Percentiles rank a stretch among this genome's conserved stretches.
phyloP scores from a whole-genome alignment of 2,888 invertebrate species.

The Amiota communis region DNA sequence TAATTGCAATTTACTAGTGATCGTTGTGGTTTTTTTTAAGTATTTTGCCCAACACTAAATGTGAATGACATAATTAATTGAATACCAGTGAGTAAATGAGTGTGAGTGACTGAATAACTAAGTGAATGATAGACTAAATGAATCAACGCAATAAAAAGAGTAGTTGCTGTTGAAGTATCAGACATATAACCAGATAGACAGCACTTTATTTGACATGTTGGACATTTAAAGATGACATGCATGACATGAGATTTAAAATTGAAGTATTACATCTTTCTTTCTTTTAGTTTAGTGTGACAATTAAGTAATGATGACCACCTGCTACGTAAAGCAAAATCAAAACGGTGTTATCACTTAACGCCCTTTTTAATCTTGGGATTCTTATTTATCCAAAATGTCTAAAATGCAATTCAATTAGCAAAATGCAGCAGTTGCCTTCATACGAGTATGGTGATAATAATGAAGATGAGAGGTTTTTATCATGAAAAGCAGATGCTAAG shows the following conservation, averaged over 20 bases:
- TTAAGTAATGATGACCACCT: conserved; percentile 22
- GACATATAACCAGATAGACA: not conserved
- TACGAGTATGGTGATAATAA: too few relatives aligned
- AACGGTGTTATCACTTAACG: conserved; percentile 28
- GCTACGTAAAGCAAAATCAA: not conserved
- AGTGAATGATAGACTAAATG: not conserved
- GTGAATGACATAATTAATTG: conserved; percentile 71
- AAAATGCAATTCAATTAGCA: conserved; percentile 50
- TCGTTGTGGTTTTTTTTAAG: not conserved
- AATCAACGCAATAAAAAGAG: not conserved
- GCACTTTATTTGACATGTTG: conserved; percentile 61
- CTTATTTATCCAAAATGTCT: not conserved
- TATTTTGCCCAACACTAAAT: conserved; percentile 44
- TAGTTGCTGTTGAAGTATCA: too few relatives aligned
- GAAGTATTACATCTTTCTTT: conserved; percentile 6
- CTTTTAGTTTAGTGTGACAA: not conserved
- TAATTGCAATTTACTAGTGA: conserved; percentile 56
- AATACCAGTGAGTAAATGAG: too few relatives aligned
- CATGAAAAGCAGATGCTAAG: conserved; percentile 52
- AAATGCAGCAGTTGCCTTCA: conserved; percentile 41
- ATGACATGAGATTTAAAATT: conserved; percentile 38
- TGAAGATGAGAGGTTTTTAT: conserved; percentile 20
- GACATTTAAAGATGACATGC: conserved; percentile 64
- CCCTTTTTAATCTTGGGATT: not conserved
- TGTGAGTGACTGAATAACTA: not conserved